Evolutionary conservation across 1,140 invertebrate species (phyloP).

Genomic region (Drosophila prosaltans): DNA sequence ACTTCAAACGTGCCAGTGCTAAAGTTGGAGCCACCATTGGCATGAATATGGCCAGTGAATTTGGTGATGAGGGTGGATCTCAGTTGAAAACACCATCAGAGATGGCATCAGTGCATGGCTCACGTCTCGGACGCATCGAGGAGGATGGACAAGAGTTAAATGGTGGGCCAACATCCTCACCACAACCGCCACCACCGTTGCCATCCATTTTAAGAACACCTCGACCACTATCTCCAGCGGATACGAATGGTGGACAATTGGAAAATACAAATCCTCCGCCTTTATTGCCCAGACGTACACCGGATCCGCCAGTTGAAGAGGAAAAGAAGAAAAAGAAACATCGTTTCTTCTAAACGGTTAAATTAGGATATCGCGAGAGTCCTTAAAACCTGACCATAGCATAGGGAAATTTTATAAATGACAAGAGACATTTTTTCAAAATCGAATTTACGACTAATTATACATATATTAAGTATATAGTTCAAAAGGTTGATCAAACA

Average conservation of each 20-base stretch:
- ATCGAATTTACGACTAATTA: conserved; percentile 50
- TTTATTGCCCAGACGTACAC: conserved; percentile 54
- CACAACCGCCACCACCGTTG: conserved; percentile 22
- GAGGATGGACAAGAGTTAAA: conserved; percentile 56
- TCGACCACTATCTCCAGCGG: conserved; percentile 57
- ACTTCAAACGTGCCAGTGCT: conserved; percentile 92
- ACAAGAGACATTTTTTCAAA: conserved; percentile 46
- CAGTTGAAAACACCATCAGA: conserved; percentile 72
- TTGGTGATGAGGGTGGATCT: conserved; percentile 63
- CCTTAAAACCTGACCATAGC: conserved; percentile 37
- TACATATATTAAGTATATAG: neutral
- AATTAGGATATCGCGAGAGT: conserved; percentile 7
- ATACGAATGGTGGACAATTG: neutral
- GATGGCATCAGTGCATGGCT: conserved; percentile 72
- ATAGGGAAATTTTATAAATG: conserved; percentile 58
- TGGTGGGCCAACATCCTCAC: neutral
- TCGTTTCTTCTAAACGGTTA: conserved; percentile 57
- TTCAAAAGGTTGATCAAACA: conserved; percentile 1
- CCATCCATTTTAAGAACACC: conserved; percentile 61
- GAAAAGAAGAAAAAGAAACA: conserved; percentile 69
- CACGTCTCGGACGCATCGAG: conserved; percentile 67
- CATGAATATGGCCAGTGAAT: conserved; percentile 86
- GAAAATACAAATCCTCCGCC: conserved; percentile 60
- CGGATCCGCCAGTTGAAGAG: conserved; percentile 37
- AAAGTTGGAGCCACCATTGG: conserved; percentile 94